Base-by-base conservation (phyloP, 2,797 vertebrate species). In the Chromobotia macracanthus region DNA sequence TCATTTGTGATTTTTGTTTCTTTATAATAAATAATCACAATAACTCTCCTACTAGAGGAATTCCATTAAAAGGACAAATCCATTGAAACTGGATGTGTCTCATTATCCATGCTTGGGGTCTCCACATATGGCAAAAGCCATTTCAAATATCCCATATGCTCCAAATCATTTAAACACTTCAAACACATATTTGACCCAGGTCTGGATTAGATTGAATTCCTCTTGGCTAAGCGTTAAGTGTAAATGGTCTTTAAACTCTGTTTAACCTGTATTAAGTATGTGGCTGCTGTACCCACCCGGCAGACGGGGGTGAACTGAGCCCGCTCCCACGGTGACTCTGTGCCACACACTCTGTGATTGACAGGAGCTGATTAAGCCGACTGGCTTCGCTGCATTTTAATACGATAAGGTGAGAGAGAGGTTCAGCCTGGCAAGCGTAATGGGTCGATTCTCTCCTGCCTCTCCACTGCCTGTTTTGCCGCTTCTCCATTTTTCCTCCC, bases 361-460 rank as follows among this genome's bases (percentile, higher is more conserved):
- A 79, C 83, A 75, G 67, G 60, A 64, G 76, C 80, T 84, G 83
- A 84, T 84, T 82, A 84, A 81, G 72, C 79, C 46, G 76, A 65
- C 68, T 51, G 50, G 80, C 80, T 84, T 76, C 72, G 13, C 66
- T 77, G 83, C 83, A 79, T 79, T 82, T 83, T 82, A 84, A 82
- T 82, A 76, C 66, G 67, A 65, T 75, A 76, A 82, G 83, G 80
- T 75, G 83, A 81, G 83, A 72, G 65, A 75, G 77, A 76, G 53
- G 38, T 66, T 79, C 71, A 18, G 60, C 70, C 38, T 38, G 7
- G 72, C 38, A 67, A 46, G 67, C 9, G 55, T 66, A 84, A 79
- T 78, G 72, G 76, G 83, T 82, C 72, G 70, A 67, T 61, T 80
- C 68, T 72, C 31, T 61, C 55, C 18, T 28, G 2, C 16, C 61